These are phyloP conservation scores for Stigmatopora argus DNA, from an alignment of 2,113 vertebrate species.

Conservation along the genomic window DNA sequence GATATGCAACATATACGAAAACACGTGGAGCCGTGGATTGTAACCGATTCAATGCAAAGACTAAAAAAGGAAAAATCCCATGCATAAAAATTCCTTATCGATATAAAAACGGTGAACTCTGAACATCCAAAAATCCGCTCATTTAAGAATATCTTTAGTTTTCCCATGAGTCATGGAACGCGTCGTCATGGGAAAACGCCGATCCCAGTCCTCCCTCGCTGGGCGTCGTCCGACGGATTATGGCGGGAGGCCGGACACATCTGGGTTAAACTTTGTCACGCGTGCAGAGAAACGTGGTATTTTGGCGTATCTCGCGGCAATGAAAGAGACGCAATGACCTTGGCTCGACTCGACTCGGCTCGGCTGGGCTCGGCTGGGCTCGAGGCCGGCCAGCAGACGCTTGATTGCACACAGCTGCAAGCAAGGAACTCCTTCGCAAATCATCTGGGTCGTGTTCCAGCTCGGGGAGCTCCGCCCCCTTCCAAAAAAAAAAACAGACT, in stretches of 20 bases:
- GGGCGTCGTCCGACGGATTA: slow-evolving; percentile 8
- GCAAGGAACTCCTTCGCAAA: slow-evolving; percentile 15
- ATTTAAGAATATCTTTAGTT: slow-evolving; percentile 8
- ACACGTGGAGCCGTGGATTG: background rate
- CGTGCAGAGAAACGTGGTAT: too few species aligned
- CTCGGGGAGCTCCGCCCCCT: background rate
- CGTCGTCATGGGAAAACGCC: slow-evolving; percentile 43
- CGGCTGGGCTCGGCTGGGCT: too few species aligned
- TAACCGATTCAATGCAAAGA: too few species aligned
- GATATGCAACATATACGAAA: background rate
- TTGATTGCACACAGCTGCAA: slow-evolving; percentile 53
- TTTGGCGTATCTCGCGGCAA: slow-evolving; percentile 19
- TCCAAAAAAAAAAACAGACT: slow-evolving; percentile 24
- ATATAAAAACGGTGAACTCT: slow-evolving; percentile 19
- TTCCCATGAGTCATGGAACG: slow-evolving; percentile 44
- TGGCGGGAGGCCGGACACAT: slow-evolving; percentile 11
- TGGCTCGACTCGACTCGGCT: slow-evolving; percentile 25
- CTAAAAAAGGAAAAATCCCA: too few species aligned
- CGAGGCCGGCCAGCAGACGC: slow-evolving; percentile 42
- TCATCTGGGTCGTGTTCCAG: slow-evolving; percentile 1
- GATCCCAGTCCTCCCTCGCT: slow-evolving; percentile 14
- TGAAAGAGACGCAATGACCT: slow-evolving; percentile 34
- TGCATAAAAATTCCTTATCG: background rate
- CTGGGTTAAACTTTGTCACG: slow-evolving; percentile 10
- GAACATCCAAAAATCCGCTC: slow-evolving; percentile 8